Evolutionary conservation across 2,888 invertebrate species (phyloP).

Genomic region (Sturmia bella): DNA sequence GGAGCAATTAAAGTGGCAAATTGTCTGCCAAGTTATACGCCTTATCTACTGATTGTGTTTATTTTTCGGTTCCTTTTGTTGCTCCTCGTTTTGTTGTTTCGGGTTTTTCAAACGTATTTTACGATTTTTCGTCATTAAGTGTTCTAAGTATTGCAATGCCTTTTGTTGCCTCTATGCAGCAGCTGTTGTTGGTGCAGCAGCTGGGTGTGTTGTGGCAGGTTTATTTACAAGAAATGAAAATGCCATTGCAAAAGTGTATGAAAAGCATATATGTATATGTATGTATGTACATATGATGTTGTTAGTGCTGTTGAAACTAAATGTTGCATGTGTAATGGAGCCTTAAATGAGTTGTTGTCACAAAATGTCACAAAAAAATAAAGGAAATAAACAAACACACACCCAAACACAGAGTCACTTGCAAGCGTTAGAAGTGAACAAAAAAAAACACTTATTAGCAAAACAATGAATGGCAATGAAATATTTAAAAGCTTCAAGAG

Average conservation of each 20-base stretch:
- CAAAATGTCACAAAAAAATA: conserved; percentile 50
- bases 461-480: conserved; percentile 59
- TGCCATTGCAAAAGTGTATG: conserved; percentile 18
- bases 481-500: conserved; percentile 49
- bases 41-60: conserved; percentile 68
- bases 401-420: background rate
- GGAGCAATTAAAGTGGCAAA: conserved; percentile 80
- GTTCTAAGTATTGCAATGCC: conserved; percentile 18
- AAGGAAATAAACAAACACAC: conserved; percentile 11
- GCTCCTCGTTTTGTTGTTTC: conserved; percentile 25
- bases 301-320: conserved; percentile 45
- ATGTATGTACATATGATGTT: background rate
- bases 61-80: conserved; percentile 61
- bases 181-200: background rate
- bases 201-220: conserved; percentile 22
- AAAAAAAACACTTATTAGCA: conserved; percentile 16
- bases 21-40: conserved; percentile 74
- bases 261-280: conserved; percentile 12
- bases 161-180: background rate
- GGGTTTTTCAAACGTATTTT: conserved; percentile 27
- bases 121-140: conserved; percentile 48
- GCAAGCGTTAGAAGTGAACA: background rate
- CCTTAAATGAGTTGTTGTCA: conserved; percentile 77
- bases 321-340: conserved; percentile 76
- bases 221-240: conserved; percentile 55